phyloP scores from a whole-genome alignment of 1,140 invertebrate species.

The Polyergus mexicanus region DNA sequence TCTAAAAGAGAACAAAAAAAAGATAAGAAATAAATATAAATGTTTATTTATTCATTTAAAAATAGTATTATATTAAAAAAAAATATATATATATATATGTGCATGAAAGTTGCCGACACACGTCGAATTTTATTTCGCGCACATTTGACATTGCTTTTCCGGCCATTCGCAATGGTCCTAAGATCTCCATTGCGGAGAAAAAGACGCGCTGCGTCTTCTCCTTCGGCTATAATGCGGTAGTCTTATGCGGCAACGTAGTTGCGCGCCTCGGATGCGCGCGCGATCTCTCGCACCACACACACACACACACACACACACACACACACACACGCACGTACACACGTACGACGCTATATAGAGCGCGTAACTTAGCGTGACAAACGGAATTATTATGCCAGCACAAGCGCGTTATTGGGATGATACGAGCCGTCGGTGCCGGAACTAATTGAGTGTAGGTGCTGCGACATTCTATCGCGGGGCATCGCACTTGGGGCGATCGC shows the following conservation, averaged over 20 bases:
- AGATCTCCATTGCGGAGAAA: constrained; percentile 13
- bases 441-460: constrained; percentile 72
- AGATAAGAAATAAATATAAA: too few relatives aligned
- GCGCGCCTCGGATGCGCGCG: constrained; percentile 39
- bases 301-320: too few relatives aligned
- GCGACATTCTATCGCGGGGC: constrained; percentile 68
- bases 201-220: constrained; percentile 27
- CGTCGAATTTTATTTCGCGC: not conserved
- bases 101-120: not conserved
- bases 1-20: too few relatives aligned
- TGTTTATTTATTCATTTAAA: too few relatives aligned
- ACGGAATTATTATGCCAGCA: constrained; percentile 81
- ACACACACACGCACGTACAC: too few relatives aligned
- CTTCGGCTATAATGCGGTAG: constrained; percentile 41
- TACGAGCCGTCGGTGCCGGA: constrained; percentile 60
- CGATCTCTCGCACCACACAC: constrained; percentile 34
- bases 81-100: not conserved
- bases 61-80: not conserved
- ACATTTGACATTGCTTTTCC: not conserved
- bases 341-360: constrained; percentile 76
- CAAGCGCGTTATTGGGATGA: constrained; percentile 70
- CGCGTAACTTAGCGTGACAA: constrained; percentile 81
- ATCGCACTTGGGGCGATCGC: constrained; percentile 50
- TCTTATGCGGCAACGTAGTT: constrained; percentile 38
- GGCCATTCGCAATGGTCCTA: not conserved